A percentile compares a stretch with the other conserved stretches of the same genome.
Conservation (phyloP, 2,888 invertebrate genomes). For the Drosophila falleni region DNA sequence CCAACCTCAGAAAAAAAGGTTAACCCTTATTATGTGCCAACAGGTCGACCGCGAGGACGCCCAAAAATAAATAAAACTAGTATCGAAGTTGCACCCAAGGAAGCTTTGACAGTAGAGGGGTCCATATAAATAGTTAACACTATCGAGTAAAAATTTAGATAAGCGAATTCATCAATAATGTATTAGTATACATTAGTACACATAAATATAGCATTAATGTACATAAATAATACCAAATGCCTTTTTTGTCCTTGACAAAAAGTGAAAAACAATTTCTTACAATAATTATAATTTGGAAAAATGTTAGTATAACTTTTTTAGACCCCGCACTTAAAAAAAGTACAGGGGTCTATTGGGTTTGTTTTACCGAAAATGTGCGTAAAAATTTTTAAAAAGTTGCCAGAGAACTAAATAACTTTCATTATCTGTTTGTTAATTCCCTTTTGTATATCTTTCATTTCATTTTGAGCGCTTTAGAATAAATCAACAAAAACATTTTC, state of each 20-base stretch:
- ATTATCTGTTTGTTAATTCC: background rate
- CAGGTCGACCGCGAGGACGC: slow-evolving; percentile 57
- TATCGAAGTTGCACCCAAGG: background rate
- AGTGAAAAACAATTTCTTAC: background rate
- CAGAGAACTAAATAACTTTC: too few relatives aligned
- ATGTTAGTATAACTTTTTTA: too few relatives aligned
- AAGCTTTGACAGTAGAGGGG: background rate
- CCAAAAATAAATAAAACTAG: slow-evolving; percentile 46
- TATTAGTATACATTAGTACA: too few relatives aligned
- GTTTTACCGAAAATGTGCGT: too few relatives aligned
- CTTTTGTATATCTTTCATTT: slow-evolving; percentile 21
- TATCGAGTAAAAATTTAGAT: too few relatives aligned
- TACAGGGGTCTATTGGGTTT: too few relatives aligned
- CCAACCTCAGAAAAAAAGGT: background rate
- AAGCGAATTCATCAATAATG: too few relatives aligned
- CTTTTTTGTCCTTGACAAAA: background rate
- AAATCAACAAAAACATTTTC: slow-evolving; percentile 43
- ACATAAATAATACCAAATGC: background rate
- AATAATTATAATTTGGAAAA: too few relatives aligned
- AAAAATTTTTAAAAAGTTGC: too few relatives aligned
- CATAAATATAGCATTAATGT: background rate
- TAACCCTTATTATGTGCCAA: background rate
- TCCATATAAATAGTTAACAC: too few relatives aligned
- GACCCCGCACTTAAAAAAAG: too few relatives aligned
- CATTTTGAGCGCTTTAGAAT: slow-evolving; percentile 55